Base-by-base conservation (phyloP, 2,113 vertebrate species). In the human region DNA sequence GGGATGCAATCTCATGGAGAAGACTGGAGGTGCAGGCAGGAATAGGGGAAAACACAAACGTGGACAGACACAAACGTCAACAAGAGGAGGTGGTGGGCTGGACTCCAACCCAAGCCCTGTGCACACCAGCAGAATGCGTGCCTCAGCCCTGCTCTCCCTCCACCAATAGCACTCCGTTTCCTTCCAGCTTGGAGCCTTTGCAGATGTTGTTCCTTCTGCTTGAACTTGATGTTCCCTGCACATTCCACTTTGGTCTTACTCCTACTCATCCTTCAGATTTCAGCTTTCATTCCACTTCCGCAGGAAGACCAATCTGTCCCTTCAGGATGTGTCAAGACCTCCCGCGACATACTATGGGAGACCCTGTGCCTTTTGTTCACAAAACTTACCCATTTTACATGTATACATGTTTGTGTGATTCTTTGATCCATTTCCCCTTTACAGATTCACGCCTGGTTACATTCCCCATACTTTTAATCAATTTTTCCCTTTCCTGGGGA, bases 401-500 rank as follows among this genome's bases (percentile, higher is more conserved):
- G 6, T 12, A 25, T 11, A 9, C 14, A 11, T 10, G 3, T 35
- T 72, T n/a, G 50, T 38, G 61, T 23, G 76, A 57, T 30, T 88
- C 48, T 91, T 57, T n/a, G 30, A 40, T 78, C 40, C 1, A 1
- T 52, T 35, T 76, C 45, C 43, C 50, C 48, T 52, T 30, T 73
- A 30, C 3, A 52, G 76, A 89, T 27, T 40, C 22, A 43, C 38
- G 30, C n/a, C 70, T 89, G 72, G 18, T 95, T 73, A 80, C 57
- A 75, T 85, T 45, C 76, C 35, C 52, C 45, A 48, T 45, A 82
- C 12, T 73, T 85, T 82, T 79, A 87, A 97, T 68, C 81, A 73
- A 82, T 75, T 89, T 96, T 88, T 90, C 75, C 64, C 64, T 89
- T 88, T 72, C 43, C 14, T 45, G 50, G 66, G 66, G 45, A 79